These are phyloP conservation scores for Azemiops feae DNA, from an alignment of 2,113 vertebrate genomes.

Conservation along the genomic window DNA sequence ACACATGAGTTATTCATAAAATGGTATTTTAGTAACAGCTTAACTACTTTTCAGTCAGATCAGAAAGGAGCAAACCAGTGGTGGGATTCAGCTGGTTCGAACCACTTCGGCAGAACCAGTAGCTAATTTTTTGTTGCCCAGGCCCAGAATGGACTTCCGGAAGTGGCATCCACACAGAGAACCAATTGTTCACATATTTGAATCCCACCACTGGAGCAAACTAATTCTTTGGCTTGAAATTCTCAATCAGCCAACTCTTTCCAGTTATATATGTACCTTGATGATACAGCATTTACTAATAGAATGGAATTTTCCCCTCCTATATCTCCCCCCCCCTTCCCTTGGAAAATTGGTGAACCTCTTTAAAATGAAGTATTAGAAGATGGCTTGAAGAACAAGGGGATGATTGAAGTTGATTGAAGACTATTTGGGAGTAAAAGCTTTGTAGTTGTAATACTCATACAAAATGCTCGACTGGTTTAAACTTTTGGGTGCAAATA, in stretches of 20 bases:
- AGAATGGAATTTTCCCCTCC: not conserved
- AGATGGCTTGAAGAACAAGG: not conserved
- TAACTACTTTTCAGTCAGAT: not conserved
- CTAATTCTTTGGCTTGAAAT: not conserved
- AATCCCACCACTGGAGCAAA: not conserved
- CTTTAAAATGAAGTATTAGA: not conserved
- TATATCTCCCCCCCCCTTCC: not conserved
- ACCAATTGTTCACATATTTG: too few species aligned
- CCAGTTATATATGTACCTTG: not conserved
- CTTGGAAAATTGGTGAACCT: not conserved
- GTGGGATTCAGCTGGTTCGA: too few species aligned
- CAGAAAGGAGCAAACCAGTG: not conserved
- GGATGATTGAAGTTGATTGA: not conserved
- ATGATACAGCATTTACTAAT: not conserved
- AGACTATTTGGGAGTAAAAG: not conserved
- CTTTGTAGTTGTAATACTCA: slow-evolving; percentile 13
- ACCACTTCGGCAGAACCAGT: too few species aligned
- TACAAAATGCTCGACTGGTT: slow-evolving; percentile 65
- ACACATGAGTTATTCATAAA: slow-evolving; percentile 13
- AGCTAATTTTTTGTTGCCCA: too few species aligned
- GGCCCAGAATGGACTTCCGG: too few species aligned
- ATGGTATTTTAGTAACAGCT: not conserved
- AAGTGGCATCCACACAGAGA: too few species aligned
- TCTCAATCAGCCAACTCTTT: not conserved
- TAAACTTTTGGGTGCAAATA: slow-evolving; percentile 60